A percentile compares a stretch with the other conserved stretches of the same genome.
phyloP scores from a whole-genome alignment of 2,888 invertebrate genomes.

The Pilophorus perplexus region DNA sequence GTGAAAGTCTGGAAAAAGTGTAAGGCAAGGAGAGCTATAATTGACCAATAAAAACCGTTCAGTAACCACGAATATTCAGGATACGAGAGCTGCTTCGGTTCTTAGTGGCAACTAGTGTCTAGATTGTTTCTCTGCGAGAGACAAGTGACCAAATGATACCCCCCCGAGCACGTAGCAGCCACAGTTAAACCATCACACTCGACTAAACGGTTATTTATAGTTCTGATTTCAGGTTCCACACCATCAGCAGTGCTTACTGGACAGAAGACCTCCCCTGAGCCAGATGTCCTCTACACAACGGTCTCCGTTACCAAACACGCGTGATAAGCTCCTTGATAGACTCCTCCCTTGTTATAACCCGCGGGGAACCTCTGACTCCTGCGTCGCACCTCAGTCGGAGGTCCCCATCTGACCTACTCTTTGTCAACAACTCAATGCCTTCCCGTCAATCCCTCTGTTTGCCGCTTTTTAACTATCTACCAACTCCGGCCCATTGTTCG shows the following conservation, averaged over 20 bases:
- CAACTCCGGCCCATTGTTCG: slow-evolving; percentile 34
- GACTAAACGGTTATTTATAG: not conserved
- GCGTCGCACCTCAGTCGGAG: slow-evolving; percentile 33
- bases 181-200: not conserved
- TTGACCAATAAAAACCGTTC: too few species aligned
- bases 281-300: slow-evolving; percentile 39
- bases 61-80: too few species aligned
- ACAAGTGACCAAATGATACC: too few species aligned
- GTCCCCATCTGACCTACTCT: slow-evolving; percentile 40
- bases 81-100: too few species aligned
- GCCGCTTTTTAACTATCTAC: slow-evolving; percentile 40
- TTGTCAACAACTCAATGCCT: slow-evolving; percentile 40
- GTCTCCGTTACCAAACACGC: slow-evolving; percentile 41
- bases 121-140: too few species aligned
- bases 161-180: too few species aligned
- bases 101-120: too few species aligned
- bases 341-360: slow-evolving; percentile 25
- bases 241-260: slow-evolving; percentile 4
- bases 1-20: too few species aligned
- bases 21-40: too few species aligned
- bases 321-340: slow-evolving; percentile 40
- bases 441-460: slow-evolving; percentile 27
- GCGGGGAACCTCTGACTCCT: slow-evolving; percentile 39
- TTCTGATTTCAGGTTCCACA: not conserved
- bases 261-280: slow-evolving; percentile 30